A percentile compares a stretch with the other conserved stretches of the same genome.
Conservation (phyloP, 1,140 invertebrate species). For the Lepidostoma basale region DNA sequence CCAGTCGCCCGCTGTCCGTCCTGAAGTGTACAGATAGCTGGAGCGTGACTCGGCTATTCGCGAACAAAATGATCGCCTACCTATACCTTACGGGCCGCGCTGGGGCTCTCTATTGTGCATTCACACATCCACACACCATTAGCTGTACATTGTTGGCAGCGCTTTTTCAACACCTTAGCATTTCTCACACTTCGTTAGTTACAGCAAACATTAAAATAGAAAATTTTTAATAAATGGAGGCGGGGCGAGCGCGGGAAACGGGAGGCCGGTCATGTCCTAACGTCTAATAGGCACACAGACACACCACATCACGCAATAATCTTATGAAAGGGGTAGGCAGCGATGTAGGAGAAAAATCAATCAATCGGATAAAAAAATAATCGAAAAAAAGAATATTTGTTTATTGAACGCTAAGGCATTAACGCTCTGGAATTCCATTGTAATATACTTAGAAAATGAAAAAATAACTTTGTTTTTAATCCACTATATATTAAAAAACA, state of each 20-base stretch:
- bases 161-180: slow-evolving; percentile 46
- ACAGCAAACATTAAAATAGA: slow-evolving; percentile 49
- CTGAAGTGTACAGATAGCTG: slow-evolving; percentile 42
- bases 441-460: too few species aligned
- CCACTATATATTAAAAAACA: too few species aligned
- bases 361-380: too few species aligned
- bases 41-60: slow-evolving; percentile 40
- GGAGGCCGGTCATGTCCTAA: neutral
- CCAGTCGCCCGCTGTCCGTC: slow-evolving; percentile 33
- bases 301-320: too few species aligned
- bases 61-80: slow-evolving; percentile 21
- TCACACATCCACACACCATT: slow-evolving; percentile 51
- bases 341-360: too few species aligned
- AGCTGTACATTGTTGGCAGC: slow-evolving; percentile 43
- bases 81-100: slow-evolving; percentile 28
- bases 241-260: neutral
- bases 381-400: too few species aligned
- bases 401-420: too few species aligned
- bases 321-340: too few species aligned
- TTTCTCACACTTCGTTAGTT: slow-evolving; percentile 52
- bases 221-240: slow-evolving; percentile 29
- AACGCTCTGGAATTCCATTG: too few species aligned
- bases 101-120: slow-evolving; percentile 44
- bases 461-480: too few species aligned
- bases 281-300: too few species aligned